Evolutionary conservation across 2,888 invertebrate species (phyloP), one percentile per base, ranked within the genome.

Genomic region (Stenurella melanura): DNA sequence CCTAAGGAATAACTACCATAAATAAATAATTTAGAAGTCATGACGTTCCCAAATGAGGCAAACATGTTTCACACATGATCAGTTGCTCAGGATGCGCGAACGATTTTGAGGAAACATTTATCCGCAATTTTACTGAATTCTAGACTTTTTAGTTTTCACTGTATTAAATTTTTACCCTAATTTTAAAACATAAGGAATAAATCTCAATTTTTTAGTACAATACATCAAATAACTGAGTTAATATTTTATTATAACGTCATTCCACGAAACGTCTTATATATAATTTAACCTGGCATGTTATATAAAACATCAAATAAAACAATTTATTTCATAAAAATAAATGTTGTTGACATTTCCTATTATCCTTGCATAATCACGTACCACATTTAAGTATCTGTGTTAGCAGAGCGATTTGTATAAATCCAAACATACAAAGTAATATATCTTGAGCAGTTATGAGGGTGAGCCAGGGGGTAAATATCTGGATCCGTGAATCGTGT

Each of bases 361-460:
- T 56, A 68, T 17, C 26, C 30, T 56, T 19, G 26, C 56, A 15
- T 54, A 67, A 67, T 67, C 21, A 26, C 60, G 38, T 12, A 21
- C 50, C 18, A 54, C 54, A 67, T 19, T 17, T 21, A 42, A 42
- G 21, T 19, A 58, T 58, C 58, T 19, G 60, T 60, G 60, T 60
- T 30, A 60, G 60, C 60, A 30, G 60, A 30, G 26, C 60, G 50
- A 69, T 58, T 58, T 58, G 69, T 58, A 58, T 69, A 57, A 69
- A 69, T 34, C 67, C 54, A n/a, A 68, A 58, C 58, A 34, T 30
- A 69, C 58, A 58, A 58, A 69, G 60, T 70, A 70, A 70, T 82
- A 83, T 82, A 83, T 83, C 83, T 83, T 79, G 82, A 82, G 81
- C 82, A 78, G 80, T 78, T 80, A 77, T 74, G 56, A 74, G 75